Evolutionary conservation across 2,113 vertebrate species (phyloP).

Genomic region (Colaptes auratus): DNA sequence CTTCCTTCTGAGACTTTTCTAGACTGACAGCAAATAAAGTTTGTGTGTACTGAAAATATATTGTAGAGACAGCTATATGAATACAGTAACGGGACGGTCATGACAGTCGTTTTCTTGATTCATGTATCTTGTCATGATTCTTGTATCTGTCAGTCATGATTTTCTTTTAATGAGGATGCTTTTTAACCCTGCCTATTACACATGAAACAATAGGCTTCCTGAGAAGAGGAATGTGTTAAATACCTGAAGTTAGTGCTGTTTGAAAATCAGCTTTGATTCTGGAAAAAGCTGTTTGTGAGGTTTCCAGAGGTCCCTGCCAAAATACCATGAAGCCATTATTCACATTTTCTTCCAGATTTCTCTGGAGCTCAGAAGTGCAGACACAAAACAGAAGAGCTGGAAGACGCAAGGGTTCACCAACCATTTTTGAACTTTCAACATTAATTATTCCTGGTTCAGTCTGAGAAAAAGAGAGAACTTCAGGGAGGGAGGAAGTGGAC

Average conservation of each 20-base stretch:
- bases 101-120: too few species aligned
- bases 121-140: too few species aligned
- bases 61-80: not conserved
- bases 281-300: constrained; percentile 49
- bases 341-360: constrained; percentile 59
- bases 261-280: constrained; percentile 27
- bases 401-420: constrained; percentile 56
- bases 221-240: not conserved
- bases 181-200: not conserved
- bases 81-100: not conserved
- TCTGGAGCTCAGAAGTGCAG: constrained; percentile 57
- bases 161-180: not conserved
- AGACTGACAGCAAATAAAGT: not conserved
- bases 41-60: not conserved
- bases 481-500: not conserved
- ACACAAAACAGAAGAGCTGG: constrained; percentile 38
- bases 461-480: not conserved
- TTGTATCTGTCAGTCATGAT: not conserved
- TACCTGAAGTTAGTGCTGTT: not conserved
- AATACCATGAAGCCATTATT: constrained; percentile 40
- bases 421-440: constrained; percentile 39
- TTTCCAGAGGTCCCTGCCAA: constrained; percentile 52
- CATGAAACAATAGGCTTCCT: not conserved
- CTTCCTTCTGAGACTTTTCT: not conserved
- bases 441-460: constrained; percentile 36